phyloP scores from a whole-genome alignment of 2,113 vertebrate species.

The Noturus placidus region DNA sequence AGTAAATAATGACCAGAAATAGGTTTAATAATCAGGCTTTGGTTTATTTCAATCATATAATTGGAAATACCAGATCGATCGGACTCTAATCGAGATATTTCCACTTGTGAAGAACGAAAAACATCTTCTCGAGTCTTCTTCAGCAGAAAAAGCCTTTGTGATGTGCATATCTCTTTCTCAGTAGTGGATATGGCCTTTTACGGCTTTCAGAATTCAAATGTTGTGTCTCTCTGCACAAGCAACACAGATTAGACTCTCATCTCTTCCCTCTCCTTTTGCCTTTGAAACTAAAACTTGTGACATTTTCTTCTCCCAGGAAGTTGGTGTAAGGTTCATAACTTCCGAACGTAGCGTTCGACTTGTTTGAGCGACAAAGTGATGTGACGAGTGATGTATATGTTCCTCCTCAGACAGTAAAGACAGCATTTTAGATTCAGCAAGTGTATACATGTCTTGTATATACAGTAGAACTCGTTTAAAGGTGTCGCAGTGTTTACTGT shows the following conservation, averaged over 20 bases:
- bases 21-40: not conserved
- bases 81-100: not conserved
- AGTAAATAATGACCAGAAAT: not conserved
- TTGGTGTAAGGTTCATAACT: not conserved
- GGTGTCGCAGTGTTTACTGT: not conserved
- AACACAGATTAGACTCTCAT: not conserved
- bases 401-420: not conserved
- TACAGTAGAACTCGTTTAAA: not conserved
- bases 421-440: not conserved
- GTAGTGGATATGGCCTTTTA: not conserved
- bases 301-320: constrained; percentile 24
- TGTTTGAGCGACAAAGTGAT: not conserved
- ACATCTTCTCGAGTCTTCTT: not conserved
- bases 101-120: not conserved
- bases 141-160: not conserved
- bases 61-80: not conserved
- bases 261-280: not conserved
- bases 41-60: not conserved
- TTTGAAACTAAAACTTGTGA: constrained; percentile 21
- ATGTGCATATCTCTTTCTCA: not conserved
- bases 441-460: not conserved
- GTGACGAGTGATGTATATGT: not conserved
- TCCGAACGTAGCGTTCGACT: constrained; percentile 20
- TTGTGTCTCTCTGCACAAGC: not conserved
- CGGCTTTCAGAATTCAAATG: not conserved